phyloP scores from a whole-genome alignment of 2,113 vertebrate species.

The Butorides virescens region DNA sequence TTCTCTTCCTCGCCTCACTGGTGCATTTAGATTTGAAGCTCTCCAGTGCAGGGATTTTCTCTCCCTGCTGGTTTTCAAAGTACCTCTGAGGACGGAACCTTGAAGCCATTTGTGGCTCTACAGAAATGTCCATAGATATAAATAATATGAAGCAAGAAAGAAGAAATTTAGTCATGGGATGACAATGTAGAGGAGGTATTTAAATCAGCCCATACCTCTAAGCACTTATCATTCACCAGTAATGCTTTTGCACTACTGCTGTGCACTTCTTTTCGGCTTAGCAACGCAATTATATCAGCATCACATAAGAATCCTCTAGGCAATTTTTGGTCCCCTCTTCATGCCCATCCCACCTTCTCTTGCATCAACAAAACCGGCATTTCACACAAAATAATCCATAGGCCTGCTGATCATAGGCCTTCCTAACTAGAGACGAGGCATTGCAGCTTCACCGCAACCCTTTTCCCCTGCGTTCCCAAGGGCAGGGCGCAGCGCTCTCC shows the following conservation, averaged over 20 bases:
- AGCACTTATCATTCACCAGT: background rate
- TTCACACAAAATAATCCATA: background rate
- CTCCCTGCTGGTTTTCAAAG: background rate
- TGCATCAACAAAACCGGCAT: background rate
- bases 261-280: background rate
- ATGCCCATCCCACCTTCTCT: background rate
- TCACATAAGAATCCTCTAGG: background rate
- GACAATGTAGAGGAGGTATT: background rate
- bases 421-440: background rate
- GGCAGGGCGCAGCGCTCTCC: accelerated
- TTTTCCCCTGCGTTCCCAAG: background rate
- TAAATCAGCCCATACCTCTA: background rate
- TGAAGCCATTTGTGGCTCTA: background rate
- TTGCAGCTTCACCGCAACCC: background rate
- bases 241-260: background rate
- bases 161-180: background rate
- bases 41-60: background rate
- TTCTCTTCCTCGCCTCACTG: background rate
- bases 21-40: background rate
- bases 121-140: background rate
- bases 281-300: accelerated
- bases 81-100: background rate
- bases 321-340: background rate
- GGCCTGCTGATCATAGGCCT: background rate
- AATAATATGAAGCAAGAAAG: background rate